These are phyloP conservation scores for Oscheius sp. DNA, from an alignment of 1,140 invertebrate species.

Conservation along the genomic window DNA sequence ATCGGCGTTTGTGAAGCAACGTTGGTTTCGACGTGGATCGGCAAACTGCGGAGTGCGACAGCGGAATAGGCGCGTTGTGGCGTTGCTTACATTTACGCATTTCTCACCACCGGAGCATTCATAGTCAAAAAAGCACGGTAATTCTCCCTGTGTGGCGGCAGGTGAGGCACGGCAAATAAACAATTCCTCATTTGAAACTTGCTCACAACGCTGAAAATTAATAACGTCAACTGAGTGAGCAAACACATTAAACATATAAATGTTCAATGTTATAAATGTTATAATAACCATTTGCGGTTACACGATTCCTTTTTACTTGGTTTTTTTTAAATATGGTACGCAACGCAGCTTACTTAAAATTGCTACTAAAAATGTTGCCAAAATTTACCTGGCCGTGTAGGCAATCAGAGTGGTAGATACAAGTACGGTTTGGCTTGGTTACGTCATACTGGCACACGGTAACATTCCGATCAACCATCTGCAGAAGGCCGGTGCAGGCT, in stretches of 20 bases:
- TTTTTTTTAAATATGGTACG: no score
- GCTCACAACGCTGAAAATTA: conserved; percentile 2
- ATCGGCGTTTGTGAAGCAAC: conserved; percentile 11
- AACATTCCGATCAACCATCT: conserved; percentile 21
- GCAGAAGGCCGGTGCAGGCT: conserved; percentile 20
- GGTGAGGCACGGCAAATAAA: conserved; percentile 6
- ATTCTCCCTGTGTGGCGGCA: conserved; percentile 6
- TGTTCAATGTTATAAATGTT: no score
- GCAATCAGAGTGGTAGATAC: conserved; percentile 30
- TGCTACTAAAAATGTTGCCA: background rate
- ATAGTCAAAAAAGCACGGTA: conserved; percentile 26
- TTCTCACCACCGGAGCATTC: conserved; percentile 33
- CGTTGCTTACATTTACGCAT: conserved; percentile 21
- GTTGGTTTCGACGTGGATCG: conserved; percentile 26
- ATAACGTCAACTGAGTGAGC: background rate
- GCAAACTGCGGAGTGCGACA: conserved; percentile 21
- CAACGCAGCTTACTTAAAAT: background rate
- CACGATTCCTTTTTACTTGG: no score
- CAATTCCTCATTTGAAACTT: background rate
- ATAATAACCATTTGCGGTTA: no score
- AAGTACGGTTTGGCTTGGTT: conserved; percentile 1
- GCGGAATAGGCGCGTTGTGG: background rate
- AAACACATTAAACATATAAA: no score
- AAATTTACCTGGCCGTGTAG: conserved; percentile 25
- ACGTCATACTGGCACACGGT: conserved; percentile 29